phyloP scores from a whole-genome alignment of 2,797 vertebrate genomes.

The Tenualosa thibaudeaui region DNA sequence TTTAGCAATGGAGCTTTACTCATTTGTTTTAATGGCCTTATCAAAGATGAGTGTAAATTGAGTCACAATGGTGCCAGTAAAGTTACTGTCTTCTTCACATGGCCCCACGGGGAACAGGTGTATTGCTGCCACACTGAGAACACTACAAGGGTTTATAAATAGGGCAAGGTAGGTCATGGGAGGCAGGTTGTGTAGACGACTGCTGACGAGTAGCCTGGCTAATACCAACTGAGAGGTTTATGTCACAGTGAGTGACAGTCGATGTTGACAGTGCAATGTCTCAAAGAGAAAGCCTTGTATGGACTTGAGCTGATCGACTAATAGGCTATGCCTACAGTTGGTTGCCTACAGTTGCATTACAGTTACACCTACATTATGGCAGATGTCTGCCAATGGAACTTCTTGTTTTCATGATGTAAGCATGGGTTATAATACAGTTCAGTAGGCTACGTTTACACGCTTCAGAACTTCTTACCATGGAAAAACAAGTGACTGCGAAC shows the following conservation, averaged over 20 bases:
- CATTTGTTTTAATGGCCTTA: constrained; percentile 40
- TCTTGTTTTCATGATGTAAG: neutral
- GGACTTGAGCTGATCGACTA: neutral
- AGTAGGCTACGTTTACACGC: too few relatives aligned
- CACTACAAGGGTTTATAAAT: constrained; percentile 65
- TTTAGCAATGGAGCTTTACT: constrained; percentile 43
- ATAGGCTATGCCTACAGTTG: neutral
- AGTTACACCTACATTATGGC: neutral
- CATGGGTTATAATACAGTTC: too few relatives aligned
- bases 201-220: constrained; percentile 47
- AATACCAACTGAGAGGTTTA: constrained; percentile 68
- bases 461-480: too few relatives aligned
- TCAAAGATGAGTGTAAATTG: constrained; percentile 35
- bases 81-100: neutral
- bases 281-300: neutral
- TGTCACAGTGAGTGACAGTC: constrained; percentile 37
- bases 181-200: constrained; percentile 38
- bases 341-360: too few relatives aligned
- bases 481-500: too few relatives aligned
- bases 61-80: neutral
- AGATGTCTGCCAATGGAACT: neutral
- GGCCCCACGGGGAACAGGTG: neutral
- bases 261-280: neutral
- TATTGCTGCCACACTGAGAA: neutral
- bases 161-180: constrained; percentile 36